Conservation (phyloP, 2,888 invertebrate species). For the Palloptera scutellata region DNA sequence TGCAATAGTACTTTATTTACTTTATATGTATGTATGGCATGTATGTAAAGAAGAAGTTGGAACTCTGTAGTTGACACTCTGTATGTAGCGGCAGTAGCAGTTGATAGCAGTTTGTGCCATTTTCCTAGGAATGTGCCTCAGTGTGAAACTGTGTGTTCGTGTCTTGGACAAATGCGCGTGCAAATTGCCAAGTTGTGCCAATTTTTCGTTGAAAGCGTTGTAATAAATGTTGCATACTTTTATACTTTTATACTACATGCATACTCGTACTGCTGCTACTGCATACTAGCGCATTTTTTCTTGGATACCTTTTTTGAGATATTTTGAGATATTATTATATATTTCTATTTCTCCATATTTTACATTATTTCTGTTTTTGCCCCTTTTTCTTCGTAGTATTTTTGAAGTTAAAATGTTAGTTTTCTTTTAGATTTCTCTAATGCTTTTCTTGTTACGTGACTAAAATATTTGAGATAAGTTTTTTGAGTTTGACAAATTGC, state of each 20-base stretch:
- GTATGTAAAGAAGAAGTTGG: not conserved
- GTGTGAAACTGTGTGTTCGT: not conserved
- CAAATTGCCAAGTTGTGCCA: slow-evolving; percentile 37
- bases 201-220: slow-evolving; percentile 21
- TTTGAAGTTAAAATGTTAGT: not conserved
- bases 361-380: not conserved
- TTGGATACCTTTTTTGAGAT: not conserved
- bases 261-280: not conserved
- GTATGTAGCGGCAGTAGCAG: not conserved
- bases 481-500: slow-evolving; percentile 18
- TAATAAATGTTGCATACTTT: slow-evolving; percentile 13
- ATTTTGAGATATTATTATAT: not conserved
- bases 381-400: not conserved
- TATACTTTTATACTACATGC: too few species aligned
- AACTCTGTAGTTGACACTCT: not conserved
- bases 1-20: slow-evolving; percentile 5
- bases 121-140: not conserved
- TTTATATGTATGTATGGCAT: too few species aligned
- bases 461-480: slow-evolving; percentile 19
- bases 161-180: slow-evolving; percentile 30
- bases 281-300: not conserved
- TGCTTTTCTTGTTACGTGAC: slow-evolving; percentile 26
- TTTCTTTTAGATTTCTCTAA: slow-evolving; percentile 22
- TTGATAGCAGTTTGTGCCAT: not conserved
- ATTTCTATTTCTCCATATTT: not conserved